Conservation (phyloP, 53 echinoderm and acorn worm species). For the Actinopyga echinites region DNA sequence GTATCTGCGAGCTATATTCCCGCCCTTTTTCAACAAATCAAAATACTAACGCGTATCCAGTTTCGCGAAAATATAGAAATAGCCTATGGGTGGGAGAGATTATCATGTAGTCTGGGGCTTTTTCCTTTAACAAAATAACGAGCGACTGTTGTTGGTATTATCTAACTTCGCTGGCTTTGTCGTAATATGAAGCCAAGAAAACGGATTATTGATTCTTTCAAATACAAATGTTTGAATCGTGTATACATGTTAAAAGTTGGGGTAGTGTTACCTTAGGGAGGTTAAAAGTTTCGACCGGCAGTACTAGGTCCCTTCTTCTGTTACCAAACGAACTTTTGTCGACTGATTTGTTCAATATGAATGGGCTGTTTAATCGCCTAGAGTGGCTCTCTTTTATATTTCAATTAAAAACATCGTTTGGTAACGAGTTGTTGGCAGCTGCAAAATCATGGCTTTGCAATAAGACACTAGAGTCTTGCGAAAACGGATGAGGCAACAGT, state of each 20-base stretch:
- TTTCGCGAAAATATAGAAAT: conserved; percentile 38
- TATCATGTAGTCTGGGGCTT: conserved; percentile 19
- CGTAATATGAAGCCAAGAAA: conserved; percentile 24
- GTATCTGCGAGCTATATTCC: conserved; percentile 21
- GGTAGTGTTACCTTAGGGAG: conserved; percentile 16
- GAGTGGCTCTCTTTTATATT: conserved; percentile 1
- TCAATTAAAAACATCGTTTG: conserved; percentile 13
- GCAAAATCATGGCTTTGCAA: conserved; percentile 4
- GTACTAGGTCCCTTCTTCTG: neutral
- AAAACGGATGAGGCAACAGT: neutral
- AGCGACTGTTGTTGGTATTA: conserved; percentile 27
- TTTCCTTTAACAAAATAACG: conserved; percentile 19
- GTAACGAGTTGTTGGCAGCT: neutral
- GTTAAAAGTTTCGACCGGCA: conserved; percentile 42
- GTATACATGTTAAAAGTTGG: neutral
- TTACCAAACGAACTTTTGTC: conserved; percentile 32
- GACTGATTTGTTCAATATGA: conserved; percentile 16
- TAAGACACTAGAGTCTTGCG: neutral
- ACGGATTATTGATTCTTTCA: conserved; percentile 26
- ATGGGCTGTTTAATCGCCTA: conserved; percentile 30
- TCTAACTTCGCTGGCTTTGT: conserved; percentile 1
- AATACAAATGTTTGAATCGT: conserved; percentile 40
- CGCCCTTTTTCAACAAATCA: conserved; percentile 36
- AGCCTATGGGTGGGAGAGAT: neutral
- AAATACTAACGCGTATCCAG: conserved; percentile 31